Percentiles rank a stretch among this genome's conserved stretches.
Conservation (phyloP, 2,797 vertebrate species). For the Cygnus olor region DNA sequence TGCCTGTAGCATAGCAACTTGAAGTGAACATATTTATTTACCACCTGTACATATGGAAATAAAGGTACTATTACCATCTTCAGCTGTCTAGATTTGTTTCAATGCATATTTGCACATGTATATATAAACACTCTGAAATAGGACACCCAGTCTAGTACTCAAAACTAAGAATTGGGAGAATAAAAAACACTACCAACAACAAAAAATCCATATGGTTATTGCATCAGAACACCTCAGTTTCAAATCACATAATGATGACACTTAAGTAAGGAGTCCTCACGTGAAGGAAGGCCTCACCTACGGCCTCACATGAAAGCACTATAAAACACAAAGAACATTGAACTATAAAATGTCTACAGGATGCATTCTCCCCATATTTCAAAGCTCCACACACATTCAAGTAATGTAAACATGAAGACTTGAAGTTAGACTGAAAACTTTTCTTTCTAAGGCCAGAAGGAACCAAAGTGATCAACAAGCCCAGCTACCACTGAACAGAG, state of each 20-base stretch:
- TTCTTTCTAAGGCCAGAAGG: not conserved
- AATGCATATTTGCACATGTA: not conserved
- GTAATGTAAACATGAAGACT: not conserved
- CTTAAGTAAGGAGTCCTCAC: not conserved
- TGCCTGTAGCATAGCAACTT: not conserved
- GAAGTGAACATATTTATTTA: not conserved
- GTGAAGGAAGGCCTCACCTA: not conserved
- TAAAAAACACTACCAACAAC: not conserved
- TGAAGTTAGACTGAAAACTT: not conserved
- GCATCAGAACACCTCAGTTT: not conserved
- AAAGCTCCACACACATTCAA: not conserved
- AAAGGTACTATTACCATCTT: not conserved
- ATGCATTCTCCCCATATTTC: not conserved
- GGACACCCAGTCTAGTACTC: not conserved
- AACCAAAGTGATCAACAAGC: fast-evolving
- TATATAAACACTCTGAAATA: not conserved
- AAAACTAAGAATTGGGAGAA: not conserved
- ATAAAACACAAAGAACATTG: not conserved
- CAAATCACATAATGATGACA: not conserved
- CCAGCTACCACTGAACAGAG: not conserved
- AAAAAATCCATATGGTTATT: not conserved
- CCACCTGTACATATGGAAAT: not conserved
- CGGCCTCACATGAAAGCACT: not conserved
- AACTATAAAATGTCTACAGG: not conserved
- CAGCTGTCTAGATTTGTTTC: not conserved